phyloP scores from a whole-genome alignment of 2,797 vertebrate species.

The Neomorphus geoffroyi region DNA sequence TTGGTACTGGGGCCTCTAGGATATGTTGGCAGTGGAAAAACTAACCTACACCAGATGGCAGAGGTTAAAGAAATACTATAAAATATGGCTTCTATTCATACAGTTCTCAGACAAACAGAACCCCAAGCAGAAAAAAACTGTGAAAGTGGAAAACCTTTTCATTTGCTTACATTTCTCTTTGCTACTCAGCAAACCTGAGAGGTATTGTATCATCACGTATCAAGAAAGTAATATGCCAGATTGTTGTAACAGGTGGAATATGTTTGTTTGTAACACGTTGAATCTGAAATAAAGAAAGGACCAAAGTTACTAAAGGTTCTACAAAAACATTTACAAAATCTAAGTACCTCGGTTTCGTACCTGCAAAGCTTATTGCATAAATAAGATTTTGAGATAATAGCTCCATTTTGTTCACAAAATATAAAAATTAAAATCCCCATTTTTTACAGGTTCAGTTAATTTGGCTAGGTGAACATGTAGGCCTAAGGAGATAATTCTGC shows the following conservation, averaged over 20 bases:
- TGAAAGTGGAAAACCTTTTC: constrained; percentile 76
- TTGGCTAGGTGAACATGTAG: neutral
- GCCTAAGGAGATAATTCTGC: neutral
- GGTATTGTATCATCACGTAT: constrained; percentile 78
- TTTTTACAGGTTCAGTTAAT: neutral
- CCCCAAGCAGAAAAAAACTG: constrained; percentile 73
- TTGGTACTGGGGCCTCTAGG: constrained; percentile 61
- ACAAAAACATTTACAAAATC: constrained; percentile 61
- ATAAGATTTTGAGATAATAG: neutral
- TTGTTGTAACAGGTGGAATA: constrained; percentile 78
- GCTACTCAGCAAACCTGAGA: constrained; percentile 77
- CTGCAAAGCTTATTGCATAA: neutral
- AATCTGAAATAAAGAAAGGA: constrained; percentile 71
- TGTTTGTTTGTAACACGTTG: constrained; percentile 75
- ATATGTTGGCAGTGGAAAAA: constrained; percentile 75
- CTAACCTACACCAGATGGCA: constrained; percentile 77
- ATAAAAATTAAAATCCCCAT: neutral
- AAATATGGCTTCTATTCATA: constrained; percentile 77
- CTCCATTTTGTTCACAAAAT: neutral
- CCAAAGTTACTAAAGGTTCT: constrained; percentile 66
- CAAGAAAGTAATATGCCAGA: constrained; percentile 77
- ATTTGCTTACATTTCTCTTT: constrained; percentile 78
- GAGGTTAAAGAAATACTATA: constrained; percentile 78
- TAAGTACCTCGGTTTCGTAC: constrained; percentile 42
- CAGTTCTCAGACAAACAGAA: constrained; percentile 75